Conservation (phyloP, 2,113 vertebrate genomes). For the Lota lota region DNA sequence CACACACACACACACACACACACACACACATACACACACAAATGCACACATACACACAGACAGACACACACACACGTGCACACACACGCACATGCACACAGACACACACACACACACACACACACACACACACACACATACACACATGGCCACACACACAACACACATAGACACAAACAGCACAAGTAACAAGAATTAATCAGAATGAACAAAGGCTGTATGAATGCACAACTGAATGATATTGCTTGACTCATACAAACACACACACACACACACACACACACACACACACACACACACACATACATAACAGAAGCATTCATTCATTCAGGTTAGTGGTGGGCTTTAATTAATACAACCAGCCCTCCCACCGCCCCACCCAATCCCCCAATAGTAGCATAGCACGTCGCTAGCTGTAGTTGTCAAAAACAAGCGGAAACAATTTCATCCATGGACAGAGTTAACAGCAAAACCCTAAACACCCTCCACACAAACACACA, state of each 20-base stretch:
- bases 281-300: conserved; percentile 8
- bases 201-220: conserved; percentile 61
- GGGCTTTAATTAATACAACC: conserved; percentile 74
- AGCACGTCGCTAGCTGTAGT: conserved; percentile 57
- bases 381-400: conserved; percentile 46
- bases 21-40: too few relatives aligned
- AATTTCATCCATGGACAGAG: conserved; percentile 68
- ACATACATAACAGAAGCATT: conserved; percentile 42
- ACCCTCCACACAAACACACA: conserved; percentile 2
- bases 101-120: not conserved
- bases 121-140: conserved; percentile 15
- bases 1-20: too few relatives aligned
- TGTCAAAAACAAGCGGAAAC: conserved; percentile 76
- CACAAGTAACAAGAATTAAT: conserved; percentile 51
- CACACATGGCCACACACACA: conserved; percentile 11
- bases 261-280: conserved; percentile 3
- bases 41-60: too few relatives aligned
- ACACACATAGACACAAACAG: conserved; percentile 27
- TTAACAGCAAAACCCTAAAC: conserved; percentile 33
- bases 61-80: too few relatives aligned
- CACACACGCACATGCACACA: too few relatives aligned
- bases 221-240: conserved; percentile 33
- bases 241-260: not conserved
- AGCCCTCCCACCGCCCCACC: conserved; percentile 12
- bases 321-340: conserved; percentile 70